Evolutionary conservation across 2,888 invertebrate species (phyloP).

Genomic region (Eretmocerus hayati): DNA sequence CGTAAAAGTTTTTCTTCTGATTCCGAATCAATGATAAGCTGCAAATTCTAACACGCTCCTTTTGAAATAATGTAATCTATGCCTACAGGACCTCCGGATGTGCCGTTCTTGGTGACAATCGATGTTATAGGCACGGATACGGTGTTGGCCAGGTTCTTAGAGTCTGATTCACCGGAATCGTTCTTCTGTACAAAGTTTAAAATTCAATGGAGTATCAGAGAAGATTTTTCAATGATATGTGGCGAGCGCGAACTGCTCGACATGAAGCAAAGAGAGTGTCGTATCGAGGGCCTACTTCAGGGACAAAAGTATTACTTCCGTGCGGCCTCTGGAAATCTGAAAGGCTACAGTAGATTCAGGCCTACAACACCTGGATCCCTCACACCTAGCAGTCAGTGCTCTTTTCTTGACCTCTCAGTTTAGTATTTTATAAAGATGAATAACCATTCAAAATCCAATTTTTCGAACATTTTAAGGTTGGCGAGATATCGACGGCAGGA

Average conservation of each 20-base stretch:
- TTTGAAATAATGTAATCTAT: too few relatives aligned
- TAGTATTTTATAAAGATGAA: not conserved
- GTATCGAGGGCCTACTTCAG: constrained; percentile 69
- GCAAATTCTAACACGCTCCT: too few relatives aligned
- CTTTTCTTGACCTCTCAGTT: too few relatives aligned
- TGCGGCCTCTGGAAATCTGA: constrained; percentile 86
- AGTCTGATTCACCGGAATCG: constrained; percentile 60
- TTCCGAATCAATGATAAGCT: too few relatives aligned
- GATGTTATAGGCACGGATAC: constrained; percentile 63
- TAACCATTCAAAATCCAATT: not conserved
- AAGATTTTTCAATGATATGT: constrained; percentile 74
- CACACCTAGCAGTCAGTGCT: constrained; percentile 76
- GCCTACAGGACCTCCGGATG: constrained; percentile 66
- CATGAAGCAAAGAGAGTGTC: constrained; percentile 56
- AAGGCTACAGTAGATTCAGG: constrained; percentile 77
- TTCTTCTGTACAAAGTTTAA: constrained; percentile 85
- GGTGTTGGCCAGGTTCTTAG: constrained; percentile 61
- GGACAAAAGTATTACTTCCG: constrained; percentile 85
- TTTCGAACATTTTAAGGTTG: constrained; percentile 59
- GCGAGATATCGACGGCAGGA: constrained; percentile 72
- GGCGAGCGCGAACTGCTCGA: constrained; percentile 73
- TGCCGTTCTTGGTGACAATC: constrained; percentile 71
- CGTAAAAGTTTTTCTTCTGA: too few relatives aligned
- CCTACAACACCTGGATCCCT: constrained; percentile 76
- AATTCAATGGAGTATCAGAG: constrained; percentile 91